Base-by-base conservation (phyloP, 1,140 invertebrate genomes). In the Lethrus apterus region DNA sequence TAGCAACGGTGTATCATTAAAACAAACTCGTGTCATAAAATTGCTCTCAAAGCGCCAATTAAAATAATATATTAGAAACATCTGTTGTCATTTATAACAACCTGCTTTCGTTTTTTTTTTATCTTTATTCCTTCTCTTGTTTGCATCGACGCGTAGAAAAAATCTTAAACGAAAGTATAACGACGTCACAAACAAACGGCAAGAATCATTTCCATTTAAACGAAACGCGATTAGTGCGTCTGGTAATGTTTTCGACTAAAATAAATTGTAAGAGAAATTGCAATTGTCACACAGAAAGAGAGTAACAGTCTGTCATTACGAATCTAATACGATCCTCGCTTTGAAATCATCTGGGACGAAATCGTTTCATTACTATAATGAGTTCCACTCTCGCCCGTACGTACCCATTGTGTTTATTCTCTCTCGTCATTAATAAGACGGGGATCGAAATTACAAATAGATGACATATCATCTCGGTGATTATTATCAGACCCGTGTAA, bases 311-410 rank as follows among this genome's bases (percentile, higher is more conserved):
- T 42, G 44, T 48, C 50, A 52, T 52, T 52, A 52, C 45, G 5
- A 35, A 33, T 52, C 46, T 52, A 52, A 52, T 52, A 52, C 46
- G 50, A 52, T 48, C 31, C 46, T 38, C 50, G 41, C 40, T 46
- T 44, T 54, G 52, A 50, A 49, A n/a, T 54, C 52, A 54, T 50
- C 47, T 47, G 52, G 44, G 44, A 46, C 43, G 36, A 40, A 50
- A 54, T 54, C 52, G 47, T 54, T 54, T 54, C 52, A 54, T 54
- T 54, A 54, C 47, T 32, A 32, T 54, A 54, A 54, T 54, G 52
- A 54, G 44, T 54, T 50, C 52, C 43, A 42, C 46, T 48, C 50
- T 52, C n/a, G 38, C 36, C 46, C 26, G 33, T 45, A 24, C 29
- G 14, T 31, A n/a, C 21, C 50, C 52, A 54, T 54, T 54, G 52